These are phyloP conservation scores for Rhizoglyphus robini DNA, from an alignment of 1,140 invertebrate species.

Conservation along the genomic window DNA sequence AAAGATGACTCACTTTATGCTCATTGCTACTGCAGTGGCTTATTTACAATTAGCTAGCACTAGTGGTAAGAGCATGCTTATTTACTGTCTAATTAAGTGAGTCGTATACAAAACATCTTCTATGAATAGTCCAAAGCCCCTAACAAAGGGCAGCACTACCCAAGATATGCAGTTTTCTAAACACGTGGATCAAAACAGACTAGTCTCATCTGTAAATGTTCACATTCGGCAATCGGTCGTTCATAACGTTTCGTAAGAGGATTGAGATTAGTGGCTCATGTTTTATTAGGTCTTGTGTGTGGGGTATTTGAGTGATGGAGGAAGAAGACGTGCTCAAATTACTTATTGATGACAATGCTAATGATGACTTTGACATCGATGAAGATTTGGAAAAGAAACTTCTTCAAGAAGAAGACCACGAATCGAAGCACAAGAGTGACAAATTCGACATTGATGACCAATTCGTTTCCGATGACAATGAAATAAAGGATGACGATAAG, in stretches of 20 bases:
- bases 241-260: background rate
- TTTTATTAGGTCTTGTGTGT: background rate
- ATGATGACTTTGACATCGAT: conserved; percentile 5
- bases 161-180: background rate
- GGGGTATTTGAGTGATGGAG: background rate
- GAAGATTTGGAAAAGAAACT: background rate
- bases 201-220: background rate
- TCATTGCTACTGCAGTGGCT: too few species aligned
- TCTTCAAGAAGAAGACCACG: background rate
- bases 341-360: background rate
- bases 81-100: too few species aligned
- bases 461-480: too few species aligned
- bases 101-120: too few species aligned
- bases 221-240: background rate
- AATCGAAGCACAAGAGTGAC: background rate
- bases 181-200: background rate
- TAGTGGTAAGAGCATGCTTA: too few species aligned
- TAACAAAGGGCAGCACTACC: too few species aligned
- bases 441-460: background rate
- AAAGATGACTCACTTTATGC: too few species aligned
- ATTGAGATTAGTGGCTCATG: background rate
- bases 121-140: too few species aligned
- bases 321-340: conserved; percentile 8
- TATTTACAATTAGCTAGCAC: too few species aligned
- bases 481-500: background rate